Evolutionary conservation across 2,797 vertebrate genomes (phyloP), one percentile per base, ranked within the genome.

Genomic region (Chelmon rostratus): DNA sequence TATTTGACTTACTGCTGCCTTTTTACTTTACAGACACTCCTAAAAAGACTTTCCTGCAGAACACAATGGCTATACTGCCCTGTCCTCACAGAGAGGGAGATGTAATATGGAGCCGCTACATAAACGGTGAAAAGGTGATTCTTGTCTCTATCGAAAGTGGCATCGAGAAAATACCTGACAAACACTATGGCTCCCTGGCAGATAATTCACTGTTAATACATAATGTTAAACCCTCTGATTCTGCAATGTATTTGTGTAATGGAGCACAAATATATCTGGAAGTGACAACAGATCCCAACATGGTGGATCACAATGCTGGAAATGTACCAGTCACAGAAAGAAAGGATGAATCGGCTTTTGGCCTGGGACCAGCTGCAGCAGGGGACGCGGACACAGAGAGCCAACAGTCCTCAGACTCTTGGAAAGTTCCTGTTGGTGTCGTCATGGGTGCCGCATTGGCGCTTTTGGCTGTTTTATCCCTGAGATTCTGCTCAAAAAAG

Each of bases 61-160:
- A 44, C 25, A 0, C 3, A 0, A 0, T 0, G 0, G 86, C 47
- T 0, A 23, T 0, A 0, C 73, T 91, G 5, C 40, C 6, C 5
- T 90, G 90, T 64, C 47, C 71, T 44, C 25, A 25, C 1, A 6
- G 4, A 16, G 5, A 0, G 2, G 46, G 54, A 50, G 12, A 70
- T 0, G 62, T 87, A 0, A 25, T 25, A 1, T 91, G 90, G 90
- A 72, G 13, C 5, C 72, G 68, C 12, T 0, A 0, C 6, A 2
- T 0, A 4, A 0, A 8, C 0, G 52, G 78, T 0, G 0, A 0
- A 0, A 0, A 0, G 1, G 16, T 38, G 16, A 8, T 0, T 15
- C 76, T 91, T 0, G 21, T 85, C 49, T 16, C 15, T 0, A 5
- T 77, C 23, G 0, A 0, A 8, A 2, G 74, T 0, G 77, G 59